phyloP scores from a whole-genome alignment of 2,888 invertebrate species.

The Saturnia pavonia region DNA sequence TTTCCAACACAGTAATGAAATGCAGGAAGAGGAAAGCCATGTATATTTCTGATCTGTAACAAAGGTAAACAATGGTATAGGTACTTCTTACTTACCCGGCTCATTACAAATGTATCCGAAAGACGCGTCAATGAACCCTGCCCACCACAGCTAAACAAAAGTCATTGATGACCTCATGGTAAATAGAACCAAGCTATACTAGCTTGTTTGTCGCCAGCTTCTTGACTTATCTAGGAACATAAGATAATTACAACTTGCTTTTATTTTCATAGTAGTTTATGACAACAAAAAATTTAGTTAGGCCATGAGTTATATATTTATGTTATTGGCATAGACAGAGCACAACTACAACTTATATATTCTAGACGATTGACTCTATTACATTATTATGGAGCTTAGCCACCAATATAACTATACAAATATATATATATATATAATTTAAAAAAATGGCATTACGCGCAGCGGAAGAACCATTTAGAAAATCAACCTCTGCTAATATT shows the following conservation, averaged over 20 bases:
- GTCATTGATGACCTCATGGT: background rate
- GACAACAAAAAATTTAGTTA: background rate
- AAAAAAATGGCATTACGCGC: no score
- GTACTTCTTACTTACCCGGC: background rate
- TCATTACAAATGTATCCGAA: background rate
- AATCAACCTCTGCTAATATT: no score
- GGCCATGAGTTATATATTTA: background rate
- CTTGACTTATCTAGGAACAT: background rate
- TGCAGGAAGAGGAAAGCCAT: background rate
- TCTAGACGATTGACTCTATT: no score
- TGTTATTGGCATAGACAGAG: background rate
- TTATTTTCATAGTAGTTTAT: background rate
- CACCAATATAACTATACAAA: no score
- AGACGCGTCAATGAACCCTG: constrained; percentile 1
- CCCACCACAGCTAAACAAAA: background rate
- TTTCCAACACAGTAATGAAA: background rate
- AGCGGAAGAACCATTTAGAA: no score
- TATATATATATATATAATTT: no score
- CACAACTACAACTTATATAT: background rate
- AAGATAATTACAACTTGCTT: background rate
- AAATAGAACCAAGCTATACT: background rate
- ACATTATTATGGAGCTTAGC: no score
- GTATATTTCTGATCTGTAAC: background rate
- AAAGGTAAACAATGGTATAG: background rate
- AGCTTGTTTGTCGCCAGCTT: background rate